Evolutionary conservation across 2,797 vertebrate genomes (phyloP).

Genomic region (Falco naumanni): DNA sequence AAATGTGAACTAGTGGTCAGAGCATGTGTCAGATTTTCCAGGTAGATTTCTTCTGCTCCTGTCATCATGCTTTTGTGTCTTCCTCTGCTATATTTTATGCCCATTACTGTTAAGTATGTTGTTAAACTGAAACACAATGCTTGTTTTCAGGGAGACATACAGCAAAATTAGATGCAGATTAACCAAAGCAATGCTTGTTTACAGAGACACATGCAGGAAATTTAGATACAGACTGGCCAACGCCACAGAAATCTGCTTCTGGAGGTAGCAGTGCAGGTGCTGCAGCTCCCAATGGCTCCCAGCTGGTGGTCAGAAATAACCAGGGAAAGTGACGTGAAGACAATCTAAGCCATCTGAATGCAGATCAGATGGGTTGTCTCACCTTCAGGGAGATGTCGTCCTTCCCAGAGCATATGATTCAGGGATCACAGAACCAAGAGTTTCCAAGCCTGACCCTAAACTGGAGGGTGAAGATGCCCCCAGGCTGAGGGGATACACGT

Average conservation of each 20-base stretch:
- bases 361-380: background rate
- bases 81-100: background rate
- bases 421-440: background rate
- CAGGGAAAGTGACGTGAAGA: background rate
- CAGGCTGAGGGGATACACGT: background rate
- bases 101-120: background rate
- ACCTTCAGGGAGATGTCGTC: background rate
- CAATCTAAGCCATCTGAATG: background rate
- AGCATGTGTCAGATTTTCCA: background rate
- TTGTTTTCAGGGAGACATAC: background rate
- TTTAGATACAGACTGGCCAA: slow-evolving; percentile 4
- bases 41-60: background rate
- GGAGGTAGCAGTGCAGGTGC: background rate
- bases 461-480: background rate
- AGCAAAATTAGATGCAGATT: slow-evolving; percentile 22
- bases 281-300: background rate
- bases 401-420: background rate
- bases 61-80: background rate
- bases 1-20: background rate
- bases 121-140: slow-evolving; percentile 18
- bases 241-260: background rate
- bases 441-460: background rate
- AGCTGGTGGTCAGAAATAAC: background rate
- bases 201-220: background rate
- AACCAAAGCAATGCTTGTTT: slow-evolving; percentile 26